Base-by-base conservation (phyloP, 1,140 invertebrate species). In the Schlechtendalia chinensis region DNA sequence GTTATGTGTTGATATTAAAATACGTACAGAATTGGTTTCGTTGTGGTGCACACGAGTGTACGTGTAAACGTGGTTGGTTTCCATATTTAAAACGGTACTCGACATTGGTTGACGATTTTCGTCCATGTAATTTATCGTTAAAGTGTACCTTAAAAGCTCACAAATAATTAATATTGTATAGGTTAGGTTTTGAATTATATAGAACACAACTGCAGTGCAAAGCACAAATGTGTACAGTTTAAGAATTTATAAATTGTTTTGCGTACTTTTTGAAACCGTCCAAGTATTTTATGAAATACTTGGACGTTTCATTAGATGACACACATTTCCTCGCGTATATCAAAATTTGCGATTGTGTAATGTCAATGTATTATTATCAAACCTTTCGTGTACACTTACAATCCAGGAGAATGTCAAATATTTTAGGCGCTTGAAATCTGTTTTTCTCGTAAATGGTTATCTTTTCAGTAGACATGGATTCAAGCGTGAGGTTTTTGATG, bases 81-180 rank as follows among this genome's bases (percentile, higher is more conserved):
- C 24, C 11, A 54, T 1, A n/a, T 54, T 72, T n/a, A 72, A 54
- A 0, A 72, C 69, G 3, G 14, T 54, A 5, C 4, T 53, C 24
- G 29, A n/a, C 10, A 5, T 72, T 5, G 69, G 27, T 4, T n/a
- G 27, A 0, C 27, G 50, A 5, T 53, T 54, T 29, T 72, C 27
- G 29, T 72, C 17, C n/a, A 14, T 54, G n/a, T 72, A 72, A 54
- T 72, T 53, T 54, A 72, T 72, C 5, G 24, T 72, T 4, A 72
- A 29, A 11, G 50, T 72, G n/a, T 72, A 54, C 11, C 69, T 72
- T 50, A 39, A 72, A 72, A 71, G 50, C 14, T 29, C 4, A 45
- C n/a, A 17, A 45, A 22, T 45, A 39, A 39, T 4, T 39, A n/a
- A n/a, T n/a, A n/a, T n/a, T n/a, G n/a, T n/a, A n/a, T n/a, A n/a